Conservation (phyloP, 2,113 vertebrate genomes). For the Pongo abelii region DNA sequence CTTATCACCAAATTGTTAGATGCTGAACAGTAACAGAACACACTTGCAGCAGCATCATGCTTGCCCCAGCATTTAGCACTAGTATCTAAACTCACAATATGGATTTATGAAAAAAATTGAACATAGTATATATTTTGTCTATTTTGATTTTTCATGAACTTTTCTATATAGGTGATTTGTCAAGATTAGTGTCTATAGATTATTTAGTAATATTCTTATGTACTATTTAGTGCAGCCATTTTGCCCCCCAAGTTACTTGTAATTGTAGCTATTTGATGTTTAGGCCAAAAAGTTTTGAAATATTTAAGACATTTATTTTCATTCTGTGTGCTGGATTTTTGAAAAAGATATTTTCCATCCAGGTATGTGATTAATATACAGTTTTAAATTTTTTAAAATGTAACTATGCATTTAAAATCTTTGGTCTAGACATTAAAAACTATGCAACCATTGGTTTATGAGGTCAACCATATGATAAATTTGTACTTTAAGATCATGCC, state of each 20-base stretch:
- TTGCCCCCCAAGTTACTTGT: background rate
- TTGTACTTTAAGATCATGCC: background rate
- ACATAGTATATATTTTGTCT: background rate
- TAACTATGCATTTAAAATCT: background rate
- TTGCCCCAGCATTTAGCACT: background rate
- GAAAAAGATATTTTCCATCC: background rate
- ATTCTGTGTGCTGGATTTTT: background rate
- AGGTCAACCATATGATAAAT: background rate
- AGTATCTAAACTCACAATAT: background rate
- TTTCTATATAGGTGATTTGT: background rate
- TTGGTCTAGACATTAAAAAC: background rate
- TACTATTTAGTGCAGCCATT: background rate
- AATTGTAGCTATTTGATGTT: background rate
- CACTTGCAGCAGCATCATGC: fast-evolving
- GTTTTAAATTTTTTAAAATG: background rate
- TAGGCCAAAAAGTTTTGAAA: background rate
- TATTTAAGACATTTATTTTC: background rate
- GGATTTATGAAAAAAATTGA: background rate
- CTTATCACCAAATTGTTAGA: background rate
- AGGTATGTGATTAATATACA: background rate
- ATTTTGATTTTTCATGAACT: background rate
- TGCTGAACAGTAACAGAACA: background rate
- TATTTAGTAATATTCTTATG: too few species aligned
- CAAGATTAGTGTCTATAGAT: background rate
- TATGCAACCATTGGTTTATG: background rate